Conservation (phyloP, 2,797 vertebrate species). For the Sebastolobus altivelis region DNA sequence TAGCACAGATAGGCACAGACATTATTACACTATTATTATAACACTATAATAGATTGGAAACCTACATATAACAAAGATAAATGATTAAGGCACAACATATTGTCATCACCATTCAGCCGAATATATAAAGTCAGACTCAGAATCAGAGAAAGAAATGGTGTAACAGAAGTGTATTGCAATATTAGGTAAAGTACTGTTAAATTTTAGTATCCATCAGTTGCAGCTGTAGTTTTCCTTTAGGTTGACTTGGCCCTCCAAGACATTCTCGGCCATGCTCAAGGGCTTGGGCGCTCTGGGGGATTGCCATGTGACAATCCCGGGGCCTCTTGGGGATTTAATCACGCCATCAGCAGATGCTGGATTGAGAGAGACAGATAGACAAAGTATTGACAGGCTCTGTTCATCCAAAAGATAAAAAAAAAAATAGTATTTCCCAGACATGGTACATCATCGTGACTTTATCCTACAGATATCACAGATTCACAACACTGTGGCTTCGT, state of each 20-base stretch:
- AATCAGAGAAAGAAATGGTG: neutral
- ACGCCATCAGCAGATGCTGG: constrained; percentile 35
- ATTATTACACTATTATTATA: neutral
- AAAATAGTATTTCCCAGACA: neutral
- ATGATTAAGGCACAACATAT: constrained; percentile 13
- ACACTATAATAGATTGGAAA: neutral
- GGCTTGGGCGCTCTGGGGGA: neutral
- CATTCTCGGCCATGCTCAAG: constrained; percentile 10
- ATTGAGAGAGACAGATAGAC: constrained; percentile 40
- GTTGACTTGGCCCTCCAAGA: neutral
- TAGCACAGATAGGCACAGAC: neutral
- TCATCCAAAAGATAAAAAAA: constrained; percentile 13
- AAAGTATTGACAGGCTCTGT: constrained; percentile 1
- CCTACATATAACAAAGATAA: neutral
- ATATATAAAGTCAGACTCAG: neutral
- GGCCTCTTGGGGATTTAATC: constrained; percentile 25
- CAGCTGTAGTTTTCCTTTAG: constrained; percentile 69
- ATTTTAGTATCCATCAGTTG: constrained; percentile 48
- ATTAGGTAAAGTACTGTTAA: neutral
- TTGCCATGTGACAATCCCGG: constrained; percentile 5
- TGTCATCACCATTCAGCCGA: neutral
- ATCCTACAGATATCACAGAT: neutral
- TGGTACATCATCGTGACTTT: neutral
- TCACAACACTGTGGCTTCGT: constrained; percentile 14
- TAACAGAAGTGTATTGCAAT: neutral